phyloP scores from a whole-genome alignment of 2,888 invertebrate genomes.

The Agrotis clavis region DNA sequence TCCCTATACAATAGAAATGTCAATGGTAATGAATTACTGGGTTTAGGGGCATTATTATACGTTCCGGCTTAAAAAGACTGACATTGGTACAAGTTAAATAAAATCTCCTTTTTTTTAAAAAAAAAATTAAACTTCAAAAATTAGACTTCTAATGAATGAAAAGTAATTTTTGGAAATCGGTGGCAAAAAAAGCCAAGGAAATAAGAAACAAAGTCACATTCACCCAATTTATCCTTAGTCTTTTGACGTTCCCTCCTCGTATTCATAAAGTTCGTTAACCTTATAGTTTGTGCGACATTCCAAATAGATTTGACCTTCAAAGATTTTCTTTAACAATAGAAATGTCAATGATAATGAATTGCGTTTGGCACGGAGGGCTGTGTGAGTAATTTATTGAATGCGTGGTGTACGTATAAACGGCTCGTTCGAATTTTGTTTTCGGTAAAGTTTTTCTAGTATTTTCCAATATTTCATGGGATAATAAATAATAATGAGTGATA shows the following conservation, averaged over 20 bases:
- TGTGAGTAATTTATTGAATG: conserved; percentile 19
- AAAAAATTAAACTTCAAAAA: too few relatives aligned
- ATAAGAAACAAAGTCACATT: too few relatives aligned
- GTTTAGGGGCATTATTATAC: conserved; percentile 11
- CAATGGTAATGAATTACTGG: conserved; percentile 50
- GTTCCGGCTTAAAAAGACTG: neutral
- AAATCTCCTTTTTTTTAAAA: too few relatives aligned
- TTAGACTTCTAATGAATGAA: too few relatives aligned
- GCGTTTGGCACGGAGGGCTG: neutral
- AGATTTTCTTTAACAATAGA: conserved; percentile 33
- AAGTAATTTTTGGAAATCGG: too few relatives aligned
- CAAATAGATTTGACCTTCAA: conserved; percentile 30
- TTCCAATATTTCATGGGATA: neutral
- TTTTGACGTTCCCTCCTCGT: too few relatives aligned
- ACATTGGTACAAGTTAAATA: neutral
- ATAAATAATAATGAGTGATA: neutral
- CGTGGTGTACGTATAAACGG: too few relatives aligned
- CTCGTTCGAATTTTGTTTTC: neutral
- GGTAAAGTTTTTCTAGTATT: neutral
- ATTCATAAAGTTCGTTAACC: too few relatives aligned
- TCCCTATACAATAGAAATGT: conserved; percentile 54
- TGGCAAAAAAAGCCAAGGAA: too few relatives aligned
- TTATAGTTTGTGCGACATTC: neutral
- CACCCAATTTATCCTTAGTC: too few relatives aligned
- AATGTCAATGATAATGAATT: conserved; percentile 53